A percentile compares a stretch with the other conserved stretches of the same genome.
phyloP scores from a whole-genome alignment of 2,888 invertebrate species.

The Netelia inedita region DNA sequence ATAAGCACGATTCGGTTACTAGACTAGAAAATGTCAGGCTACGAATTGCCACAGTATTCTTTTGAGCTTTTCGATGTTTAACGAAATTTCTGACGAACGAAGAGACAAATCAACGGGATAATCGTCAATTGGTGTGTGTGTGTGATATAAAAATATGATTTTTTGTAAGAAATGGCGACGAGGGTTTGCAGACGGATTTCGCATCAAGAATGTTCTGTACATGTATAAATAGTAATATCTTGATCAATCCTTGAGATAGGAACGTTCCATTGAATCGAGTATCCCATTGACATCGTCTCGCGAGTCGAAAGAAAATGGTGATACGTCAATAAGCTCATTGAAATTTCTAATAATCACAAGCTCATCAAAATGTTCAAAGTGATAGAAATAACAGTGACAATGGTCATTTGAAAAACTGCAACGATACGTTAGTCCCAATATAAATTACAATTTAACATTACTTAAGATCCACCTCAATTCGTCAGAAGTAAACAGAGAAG shows the following conservation, averaged over 20 bases:
- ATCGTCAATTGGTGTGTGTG: not conserved
- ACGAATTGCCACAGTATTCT: not conserved
- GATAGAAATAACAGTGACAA: slow-evolving; percentile 3
- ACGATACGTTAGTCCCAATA: slow-evolving; percentile 36
- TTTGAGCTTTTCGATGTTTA: not conserved
- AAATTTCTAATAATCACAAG: not conserved
- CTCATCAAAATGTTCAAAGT: slow-evolving; percentile 25
- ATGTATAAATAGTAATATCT: not conserved
- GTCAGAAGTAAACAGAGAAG: too few species aligned
- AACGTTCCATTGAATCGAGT: not conserved
- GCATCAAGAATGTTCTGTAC: not conserved
- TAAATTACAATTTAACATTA: too few species aligned
- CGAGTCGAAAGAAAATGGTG: not conserved
- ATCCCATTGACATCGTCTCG: not conserved
- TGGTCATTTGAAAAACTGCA: slow-evolving; percentile 27
- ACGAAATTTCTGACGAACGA: not conserved
- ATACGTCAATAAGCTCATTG: not conserved
- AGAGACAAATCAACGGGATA: not conserved
- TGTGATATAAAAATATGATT: slow-evolving; percentile 4
- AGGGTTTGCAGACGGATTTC: not conserved
- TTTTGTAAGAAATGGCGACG: not conserved
- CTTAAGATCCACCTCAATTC: too few species aligned
- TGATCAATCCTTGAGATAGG: not conserved
- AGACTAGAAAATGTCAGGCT: not conserved
- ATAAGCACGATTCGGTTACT: not conserved